Evolutionary conservation across 2,888 invertebrate genomes (phyloP), one percentile per base, ranked within the genome.

Genomic region (Cacoxenus indagator): DNA sequence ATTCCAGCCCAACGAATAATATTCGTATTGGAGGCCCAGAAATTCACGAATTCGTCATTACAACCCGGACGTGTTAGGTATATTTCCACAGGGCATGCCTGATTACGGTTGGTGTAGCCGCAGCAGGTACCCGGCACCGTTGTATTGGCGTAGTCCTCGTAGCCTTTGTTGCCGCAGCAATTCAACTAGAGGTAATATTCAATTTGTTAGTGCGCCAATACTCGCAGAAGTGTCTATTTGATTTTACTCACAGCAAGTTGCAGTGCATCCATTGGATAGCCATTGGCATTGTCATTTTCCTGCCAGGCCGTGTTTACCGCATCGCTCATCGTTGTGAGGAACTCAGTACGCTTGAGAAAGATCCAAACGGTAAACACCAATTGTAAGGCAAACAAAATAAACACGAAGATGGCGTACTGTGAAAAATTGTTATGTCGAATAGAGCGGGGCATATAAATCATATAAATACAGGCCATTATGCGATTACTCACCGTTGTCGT

Each of bases 301-400:
- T 72, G 26, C 77, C 87, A 86, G 4, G 89, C 89, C 0, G 89
- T 83, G 5, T 86, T 84, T 71, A 93, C 89, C 74, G 90, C 85
- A 8, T 85, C 83, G 9, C 87, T 85, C 77, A 94, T 90, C 8
- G 90, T 88, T 0, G 87, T 81, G 70, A 90, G 88, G 65, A 91
- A 87, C 59, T 90, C 90, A 26, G 90, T 89, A 2, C 91, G 89
- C 83, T 91, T 90, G 0, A 92, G 89, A 87, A 94, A 94, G 54
- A 92, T 90, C 77, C 92, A 91, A n/a, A 93, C 91, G 0, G 92
- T 93, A 70, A 94, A 88, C 24, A 92, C 92, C 68, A 95, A 90
- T 91, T 94, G 93, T 69, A 93, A 87, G 64, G 93, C 90, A 84
- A 94, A 91, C 64, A 94, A 90, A 59, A 92, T 90, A 70, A 94